Evolutionary conservation across 2,113 vertebrate species (phyloP), one percentile per base, ranked within the genome.

Genomic region (Sorex fumeus): DNA sequence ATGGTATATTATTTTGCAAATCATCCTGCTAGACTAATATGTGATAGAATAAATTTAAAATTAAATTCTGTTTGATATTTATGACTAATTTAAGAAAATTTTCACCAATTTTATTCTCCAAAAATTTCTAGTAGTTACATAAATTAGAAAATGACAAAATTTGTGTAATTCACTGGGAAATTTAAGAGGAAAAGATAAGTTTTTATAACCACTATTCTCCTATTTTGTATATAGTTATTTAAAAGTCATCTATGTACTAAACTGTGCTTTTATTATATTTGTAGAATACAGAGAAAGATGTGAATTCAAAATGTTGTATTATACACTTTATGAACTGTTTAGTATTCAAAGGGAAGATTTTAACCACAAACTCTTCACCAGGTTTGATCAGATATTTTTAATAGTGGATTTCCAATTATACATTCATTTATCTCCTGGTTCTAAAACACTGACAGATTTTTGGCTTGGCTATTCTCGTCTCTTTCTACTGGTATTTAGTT

Each of bases 401-500:
- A 72, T 3, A 77, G 40, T 47, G 19, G 45, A 72, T 60, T 8
- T 3, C 1, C 18, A 76, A 60, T 89, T 83, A 74, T 45, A 18
- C n/a, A 27, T 53, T 78, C n/a, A 27, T 53, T 78, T 79, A 36
- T 80, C 40, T 87, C 40, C 12, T 3, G 66, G 6, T 80, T 84
- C 8, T 75, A 53, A 88, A 91, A 90, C 32, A 83, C 10, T 8
- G 27, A 40, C 47, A 64, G 32, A 84, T 70, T 86, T 83, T 92
- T 50, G n/a, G 6, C 18, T 88, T 47, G 28, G 50, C 82, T 60
- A 27, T 9, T 19, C 27, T 75, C 66, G 95, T 32, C 47, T 78
- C 40, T 88, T 88, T 88, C 50, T 80, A 43, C 94, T 90, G 94
- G 71, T 77, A n/a, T 90, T 90, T 81, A 18, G 62, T 92, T 95